These are phyloP conservation scores for Caenorhabditis sinica DNA, from an alignment of 2,888 invertebrate species.

Conservation along the genomic window DNA sequence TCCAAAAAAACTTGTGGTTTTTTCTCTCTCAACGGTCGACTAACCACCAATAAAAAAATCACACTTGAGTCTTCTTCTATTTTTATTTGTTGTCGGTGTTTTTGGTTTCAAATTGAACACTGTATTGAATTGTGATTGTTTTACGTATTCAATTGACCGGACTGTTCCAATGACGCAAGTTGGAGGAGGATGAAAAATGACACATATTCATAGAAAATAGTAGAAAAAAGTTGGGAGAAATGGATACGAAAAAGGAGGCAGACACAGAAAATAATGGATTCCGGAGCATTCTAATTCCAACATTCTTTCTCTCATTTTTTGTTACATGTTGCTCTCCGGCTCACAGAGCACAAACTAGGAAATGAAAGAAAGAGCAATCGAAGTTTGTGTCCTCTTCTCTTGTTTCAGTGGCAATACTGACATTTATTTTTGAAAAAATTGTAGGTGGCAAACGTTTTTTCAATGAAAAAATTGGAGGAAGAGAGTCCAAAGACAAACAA, in stretches of 20 bases:
- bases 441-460: constrained; percentile 29
- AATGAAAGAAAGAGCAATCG: neutral
- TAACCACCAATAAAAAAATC: constrained; percentile 17
- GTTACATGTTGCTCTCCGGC: neutral
- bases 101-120: too few relatives aligned
- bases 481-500: constrained; percentile 31
- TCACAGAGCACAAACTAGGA: constrained; percentile 15
- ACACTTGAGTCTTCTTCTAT: neutral
- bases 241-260: constrained; percentile 1
- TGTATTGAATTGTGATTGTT: constrained; percentile 45
- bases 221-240: neutral
- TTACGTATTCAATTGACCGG: constrained; percentile 26
- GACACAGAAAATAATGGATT: constrained; percentile 27
- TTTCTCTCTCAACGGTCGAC: constrained; percentile 6
- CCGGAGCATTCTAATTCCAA: constrained; percentile 29
- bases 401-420: constrained; percentile 51
- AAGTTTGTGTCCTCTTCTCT: constrained; percentile 30
- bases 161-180: constrained; percentile 18
- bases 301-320: constrained; percentile 6
- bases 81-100: neutral
- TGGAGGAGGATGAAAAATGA: neutral
- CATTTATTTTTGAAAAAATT: constrained; percentile 24
- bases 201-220: constrained; percentile 7
- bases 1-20: too few relatives aligned
- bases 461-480: constrained; percentile 17